phyloP scores from a whole-genome alignment of 92 coral and sea anemone species.

The Porites evermanni region DNA sequence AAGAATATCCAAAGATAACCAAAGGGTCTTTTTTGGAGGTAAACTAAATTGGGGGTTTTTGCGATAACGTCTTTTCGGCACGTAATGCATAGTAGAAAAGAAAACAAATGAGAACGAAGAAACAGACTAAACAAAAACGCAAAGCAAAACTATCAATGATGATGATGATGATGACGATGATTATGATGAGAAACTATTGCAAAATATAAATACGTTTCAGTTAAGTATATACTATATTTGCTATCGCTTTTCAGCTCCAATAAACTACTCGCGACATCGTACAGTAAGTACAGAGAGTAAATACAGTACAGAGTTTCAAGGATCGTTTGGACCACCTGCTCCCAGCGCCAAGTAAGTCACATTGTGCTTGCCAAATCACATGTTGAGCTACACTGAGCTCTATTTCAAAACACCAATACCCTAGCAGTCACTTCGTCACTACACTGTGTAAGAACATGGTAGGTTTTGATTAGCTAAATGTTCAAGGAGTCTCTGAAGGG shows the following conservation, averaged over 20 bases:
- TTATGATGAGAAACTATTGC: too few species aligned
- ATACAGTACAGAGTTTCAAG: slow-evolving; percentile 69
- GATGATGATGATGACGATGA: too few species aligned
- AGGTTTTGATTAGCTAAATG: background rate
- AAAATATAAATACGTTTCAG: background rate
- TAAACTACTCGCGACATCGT: slow-evolving; percentile 75
- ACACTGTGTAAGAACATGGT: background rate
- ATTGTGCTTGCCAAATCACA: background rate
- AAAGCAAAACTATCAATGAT: too few species aligned
- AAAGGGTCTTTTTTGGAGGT: too few species aligned
- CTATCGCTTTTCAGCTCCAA: slow-evolving; percentile 70
- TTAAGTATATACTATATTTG: background rate
- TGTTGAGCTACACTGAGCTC: background rate
- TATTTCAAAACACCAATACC: background rate
- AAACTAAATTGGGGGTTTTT: too few species aligned
- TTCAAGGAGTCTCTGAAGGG: too few species aligned
- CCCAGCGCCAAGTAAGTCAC: slow-evolving; percentile 76
- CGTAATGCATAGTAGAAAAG: too few species aligned
- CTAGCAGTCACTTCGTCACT: background rate
- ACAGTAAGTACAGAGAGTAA: slow-evolving; percentile 42
- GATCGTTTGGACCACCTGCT: slow-evolving; percentile 64
- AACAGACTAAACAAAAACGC: too few species aligned
- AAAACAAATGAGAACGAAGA: too few species aligned
- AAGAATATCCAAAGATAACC: too few species aligned
- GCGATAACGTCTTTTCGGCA: too few species aligned